Conservation (phyloP, 2,888 invertebrate species). For the Mechanitis messenoides region DNA sequence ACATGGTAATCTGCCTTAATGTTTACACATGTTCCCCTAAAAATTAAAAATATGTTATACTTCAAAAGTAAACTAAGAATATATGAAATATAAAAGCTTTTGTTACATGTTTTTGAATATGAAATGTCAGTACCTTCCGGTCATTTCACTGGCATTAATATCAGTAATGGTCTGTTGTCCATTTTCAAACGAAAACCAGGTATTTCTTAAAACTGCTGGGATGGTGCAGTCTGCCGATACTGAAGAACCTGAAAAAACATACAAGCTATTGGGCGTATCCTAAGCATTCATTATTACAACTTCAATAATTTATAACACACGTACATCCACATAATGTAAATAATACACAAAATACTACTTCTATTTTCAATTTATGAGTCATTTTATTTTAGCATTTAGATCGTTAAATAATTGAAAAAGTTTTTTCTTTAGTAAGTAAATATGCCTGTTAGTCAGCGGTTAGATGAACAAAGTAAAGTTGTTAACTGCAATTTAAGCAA, state of each 20-base stretch:
- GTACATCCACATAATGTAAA: slow-evolving; percentile 8
- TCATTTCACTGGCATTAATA: slow-evolving; percentile 88
- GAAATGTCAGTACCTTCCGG: slow-evolving; percentile 62
- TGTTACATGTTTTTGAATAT: too few species aligned
- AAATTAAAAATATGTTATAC: slow-evolving; percentile 28
- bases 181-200: slow-evolving; percentile 95
- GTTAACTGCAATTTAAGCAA: background rate
- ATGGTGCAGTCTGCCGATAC: slow-evolving; percentile 79
- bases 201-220: slow-evolving; percentile 86
- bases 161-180: slow-evolving; percentile 89
- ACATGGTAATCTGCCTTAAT: slow-evolving; percentile 84
- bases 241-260: slow-evolving; percentile 48
- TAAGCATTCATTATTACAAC: background rate
- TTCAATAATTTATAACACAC: slow-evolving; percentile 7
- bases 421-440: background rate
- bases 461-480: background rate
- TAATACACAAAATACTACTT: background rate
- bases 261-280: slow-evolving; percentile 56
- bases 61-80: background rate
- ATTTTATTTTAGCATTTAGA: slow-evolving; percentile 5
- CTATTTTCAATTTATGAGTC: background rate
- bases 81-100: too few species aligned
- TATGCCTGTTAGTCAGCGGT: background rate
- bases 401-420: background rate
- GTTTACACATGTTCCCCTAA: slow-evolving; percentile 82